These are phyloP conservation scores for Silurus meridionalis DNA, from an alignment of 2,113 vertebrate genomes.

Conservation along the genomic window DNA sequence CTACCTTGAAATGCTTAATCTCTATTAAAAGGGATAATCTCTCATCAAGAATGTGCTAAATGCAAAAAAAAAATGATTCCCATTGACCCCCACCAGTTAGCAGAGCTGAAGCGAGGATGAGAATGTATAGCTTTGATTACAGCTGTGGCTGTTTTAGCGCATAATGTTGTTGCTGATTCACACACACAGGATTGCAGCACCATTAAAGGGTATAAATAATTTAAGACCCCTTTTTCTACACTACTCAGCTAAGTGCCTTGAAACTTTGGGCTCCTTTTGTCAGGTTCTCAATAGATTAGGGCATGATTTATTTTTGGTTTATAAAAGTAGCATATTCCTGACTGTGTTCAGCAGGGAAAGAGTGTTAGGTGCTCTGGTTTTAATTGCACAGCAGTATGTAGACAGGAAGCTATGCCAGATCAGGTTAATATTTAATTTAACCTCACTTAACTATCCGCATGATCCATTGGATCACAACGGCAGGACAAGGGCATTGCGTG, in stretches of 20 bases:
- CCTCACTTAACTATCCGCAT: constrained; percentile 65
- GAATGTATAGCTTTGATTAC: constrained; percentile 95
- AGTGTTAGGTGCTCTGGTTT: constrained; percentile 90
- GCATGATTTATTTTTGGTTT: constrained; percentile 98
- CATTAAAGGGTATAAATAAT: constrained; percentile 99
- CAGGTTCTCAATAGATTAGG: constrained; percentile 98
- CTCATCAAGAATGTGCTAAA: constrained; percentile 86
- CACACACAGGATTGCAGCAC: constrained; percentile 85
- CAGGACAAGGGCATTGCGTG: constrained; percentile 45
- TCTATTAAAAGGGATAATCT: constrained; percentile 77
- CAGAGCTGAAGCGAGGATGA: constrained; percentile 76
- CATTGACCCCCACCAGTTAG: constrained; percentile 92
- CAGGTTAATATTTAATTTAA: constrained; percentile 73
- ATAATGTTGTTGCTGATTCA: constrained; percentile 89
- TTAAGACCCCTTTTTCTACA: constrained; percentile 83
- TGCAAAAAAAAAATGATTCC: constrained; percentile 81
- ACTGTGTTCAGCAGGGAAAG: constrained; percentile 87
- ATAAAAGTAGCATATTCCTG: constrained; percentile 89
- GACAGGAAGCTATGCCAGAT: constrained; percentile 74
- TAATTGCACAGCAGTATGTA: constrained; percentile 79
- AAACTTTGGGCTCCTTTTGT: constrained; percentile 96
- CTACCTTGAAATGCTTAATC: constrained; percentile 64
- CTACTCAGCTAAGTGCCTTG: constrained; percentile 97
- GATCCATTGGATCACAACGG: constrained; percentile 57
- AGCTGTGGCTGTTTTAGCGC: constrained; percentile 90